Base-by-base conservation (phyloP, 1,140 invertebrate species). In the Heliothis virescens region DNA sequence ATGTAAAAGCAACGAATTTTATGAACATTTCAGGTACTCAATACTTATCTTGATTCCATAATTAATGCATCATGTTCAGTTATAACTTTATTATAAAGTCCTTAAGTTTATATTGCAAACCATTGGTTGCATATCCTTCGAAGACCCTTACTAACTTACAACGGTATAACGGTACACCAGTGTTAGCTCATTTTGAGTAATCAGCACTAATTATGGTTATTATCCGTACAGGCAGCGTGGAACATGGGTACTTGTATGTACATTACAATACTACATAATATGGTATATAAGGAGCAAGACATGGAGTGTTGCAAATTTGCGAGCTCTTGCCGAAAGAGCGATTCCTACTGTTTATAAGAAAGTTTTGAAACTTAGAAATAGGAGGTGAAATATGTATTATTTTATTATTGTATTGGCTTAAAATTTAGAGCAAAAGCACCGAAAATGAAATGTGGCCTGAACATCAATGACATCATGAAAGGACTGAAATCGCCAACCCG, bases 141-240 rank as follows among this genome's bases (percentile, higher is more conserved):
- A 18, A 18, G 11, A 16, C 21, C 15, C 52, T 10, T 21, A 48
- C 47, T 11, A 50, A 50, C 1, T 48, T 50, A 7, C 16, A 50
- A 21, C 18, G 7, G 41, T 69, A 69, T 26, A 29, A 69, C 34
- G 65, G 65, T 69, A 69, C 65, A 69, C 9, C 34, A 21, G 41
- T 60, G 41, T 74, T 59, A 34, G 57, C 57, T 60, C 48, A 76
- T 63, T 65, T 65, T 65, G 74, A 76, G 60, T 76, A 76, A 76
- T 76, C 74, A 76, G 74, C 60, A 29, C 60, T 76, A 76, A 76
- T 76, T 76, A 53, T 65, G 60, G 74, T 50, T 48, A 75, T 75
- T 75, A 75, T 75, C 73, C 16, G 15, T 63, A 63, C 12, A 63
- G 16, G 48, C 18, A 69, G 29, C n/a, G 26, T 15, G 1, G 13